These are phyloP conservation scores for Spicauda simplicius DNA, from an alignment of 2,888 invertebrate genomes.

Conservation along the genomic window DNA sequence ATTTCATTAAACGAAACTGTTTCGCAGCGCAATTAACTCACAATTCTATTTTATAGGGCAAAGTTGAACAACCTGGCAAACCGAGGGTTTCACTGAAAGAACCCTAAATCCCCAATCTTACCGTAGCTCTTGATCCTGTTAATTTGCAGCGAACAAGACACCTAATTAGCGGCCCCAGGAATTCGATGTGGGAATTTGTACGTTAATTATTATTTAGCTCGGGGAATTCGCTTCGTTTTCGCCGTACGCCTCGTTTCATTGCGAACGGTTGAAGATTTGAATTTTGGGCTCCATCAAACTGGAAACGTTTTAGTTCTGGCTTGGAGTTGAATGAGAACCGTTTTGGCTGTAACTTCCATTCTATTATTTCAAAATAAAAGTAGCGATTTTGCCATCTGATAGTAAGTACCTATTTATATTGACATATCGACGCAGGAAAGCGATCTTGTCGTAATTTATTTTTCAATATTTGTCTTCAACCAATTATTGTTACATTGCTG, in stretches of 20 bases:
- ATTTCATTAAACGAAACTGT: no score
- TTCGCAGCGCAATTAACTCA: neutral
- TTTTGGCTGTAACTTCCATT: no score
- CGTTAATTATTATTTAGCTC: constrained; percentile 31
- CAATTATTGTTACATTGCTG: no score
- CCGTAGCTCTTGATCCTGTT: neutral
- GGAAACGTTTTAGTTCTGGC: no score
- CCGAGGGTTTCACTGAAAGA: neutral
- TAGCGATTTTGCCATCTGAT: no score
- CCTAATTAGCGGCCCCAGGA: constrained; percentile 28
- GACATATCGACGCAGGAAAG: no score
- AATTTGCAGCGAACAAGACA: constrained; percentile 28
- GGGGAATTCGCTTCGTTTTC: constrained; percentile 20
- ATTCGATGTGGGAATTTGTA: constrained; percentile 23
- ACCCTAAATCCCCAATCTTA: constrained; percentile 17
- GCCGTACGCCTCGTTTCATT: neutral
- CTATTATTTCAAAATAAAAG: no score
- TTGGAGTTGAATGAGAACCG: no score
- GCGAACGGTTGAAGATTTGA: neutral
- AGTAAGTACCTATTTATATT: no score
- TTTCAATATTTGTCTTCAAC: no score
- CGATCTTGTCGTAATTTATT: no score
- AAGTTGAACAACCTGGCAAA: neutral
- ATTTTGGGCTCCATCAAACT: no score
- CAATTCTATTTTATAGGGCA: neutral